Evolutionary conservation across 1,140 invertebrate species (phyloP).

Genomic region (Pollicipes pollicipes): DNA sequence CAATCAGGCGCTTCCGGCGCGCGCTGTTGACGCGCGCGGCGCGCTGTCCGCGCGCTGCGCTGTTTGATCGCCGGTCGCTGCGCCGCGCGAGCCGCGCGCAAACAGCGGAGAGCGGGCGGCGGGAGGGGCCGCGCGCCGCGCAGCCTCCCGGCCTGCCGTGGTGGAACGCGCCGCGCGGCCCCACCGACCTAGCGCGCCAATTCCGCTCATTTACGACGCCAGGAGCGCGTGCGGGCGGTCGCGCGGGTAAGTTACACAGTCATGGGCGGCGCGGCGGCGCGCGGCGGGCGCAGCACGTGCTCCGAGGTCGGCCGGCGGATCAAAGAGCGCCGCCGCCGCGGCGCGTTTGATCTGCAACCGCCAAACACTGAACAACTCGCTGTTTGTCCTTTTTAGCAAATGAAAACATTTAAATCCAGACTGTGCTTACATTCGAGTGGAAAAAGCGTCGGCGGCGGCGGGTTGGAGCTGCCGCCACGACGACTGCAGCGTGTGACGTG

Average conservation of each 20-base stretch:
- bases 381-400: constrained; percentile 2
- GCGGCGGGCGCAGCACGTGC: background rate
- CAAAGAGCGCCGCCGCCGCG: background rate
- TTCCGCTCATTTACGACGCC: background rate
- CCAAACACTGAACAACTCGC: background rate
- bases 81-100: background rate
- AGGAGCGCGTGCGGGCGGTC: background rate
- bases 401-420: background rate
- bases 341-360: background rate
- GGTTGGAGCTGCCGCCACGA: too few relatives aligned
- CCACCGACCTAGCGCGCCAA: background rate
- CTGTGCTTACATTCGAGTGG: background rate
- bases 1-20: background rate
- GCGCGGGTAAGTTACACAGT: background rate
- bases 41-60: too few relatives aligned
- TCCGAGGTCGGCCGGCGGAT: background rate
- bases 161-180: too few relatives aligned
- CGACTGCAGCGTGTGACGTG: too few relatives aligned
- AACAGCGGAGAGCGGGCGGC: background rate
- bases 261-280: background rate
- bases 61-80: background rate
- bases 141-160: background rate
- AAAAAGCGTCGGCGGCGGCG: background rate
- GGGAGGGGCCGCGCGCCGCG: too few relatives aligned
- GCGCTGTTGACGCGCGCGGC: background rate